Evolutionary conservation across 2,888 invertebrate genomes (phyloP), one percentile per base, ranked within the genome.

Genomic region (Lasioglossum morio): DNA sequence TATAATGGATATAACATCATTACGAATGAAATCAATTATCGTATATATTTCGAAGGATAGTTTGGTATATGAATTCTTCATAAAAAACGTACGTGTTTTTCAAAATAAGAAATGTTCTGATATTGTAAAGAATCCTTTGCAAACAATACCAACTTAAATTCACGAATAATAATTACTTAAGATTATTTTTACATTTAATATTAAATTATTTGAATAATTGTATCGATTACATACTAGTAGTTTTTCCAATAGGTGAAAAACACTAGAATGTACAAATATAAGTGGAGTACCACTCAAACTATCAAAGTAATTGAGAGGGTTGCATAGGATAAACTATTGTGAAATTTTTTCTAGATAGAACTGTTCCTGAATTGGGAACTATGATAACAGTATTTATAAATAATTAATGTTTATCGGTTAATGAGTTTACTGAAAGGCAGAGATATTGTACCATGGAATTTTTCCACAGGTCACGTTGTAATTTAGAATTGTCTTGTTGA

Each of bases 51-150:
- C 14, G 4, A 40, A 78, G 60, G 12, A 30, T 60, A 79, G 12
- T 79, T 75, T 78, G 5, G 37, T 14, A 63, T 75, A 79, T n/a
- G 72, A 82, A 74, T 75, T 66, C 72, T 48, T 40, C 46, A 57
- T 43, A 37, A 43, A 30, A 72, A 27, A 34, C 27, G n/a, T 70
- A 43, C 34, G 27, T n/a, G 53, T 34, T 27, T 48, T 79, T 30
- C 3, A 74, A 63, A 73, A 16, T 30, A 46, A 53, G n/a, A 75
- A 69, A 16, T 30, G 46, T 66, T 46, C 34, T 30, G 34, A 66
- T 74, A 77, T 69, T 73, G 53, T 48, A 66, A 37, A 60, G 10
- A 82, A 75, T 37, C 19, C 16, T 34, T 76, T 72, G 53, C 30
- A 77, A 77, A 76, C 37, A 80, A 72, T 40, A 66, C 30, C 19